Conservation (phyloP, 2,113 vertebrate genomes). For the Passer montanus region DNA sequence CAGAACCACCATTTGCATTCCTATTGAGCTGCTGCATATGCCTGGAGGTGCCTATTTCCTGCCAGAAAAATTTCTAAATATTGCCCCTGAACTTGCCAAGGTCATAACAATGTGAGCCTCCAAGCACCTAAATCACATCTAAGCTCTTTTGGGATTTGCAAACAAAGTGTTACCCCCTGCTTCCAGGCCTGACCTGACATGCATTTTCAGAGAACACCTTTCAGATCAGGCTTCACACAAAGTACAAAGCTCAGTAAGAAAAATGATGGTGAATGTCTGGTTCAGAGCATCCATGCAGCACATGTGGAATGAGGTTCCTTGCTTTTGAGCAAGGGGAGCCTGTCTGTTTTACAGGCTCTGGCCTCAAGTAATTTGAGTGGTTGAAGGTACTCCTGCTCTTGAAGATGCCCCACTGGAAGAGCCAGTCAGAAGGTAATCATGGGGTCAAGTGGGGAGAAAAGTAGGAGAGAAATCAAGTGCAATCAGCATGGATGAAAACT, state of each 20-base stretch:
- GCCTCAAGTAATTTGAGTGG: background rate
- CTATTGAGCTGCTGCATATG: background rate
- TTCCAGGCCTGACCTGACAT: constrained; percentile 47
- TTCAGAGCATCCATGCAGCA: background rate
- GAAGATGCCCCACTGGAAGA: background rate
- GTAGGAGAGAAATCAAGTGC: background rate
- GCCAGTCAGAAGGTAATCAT: background rate
- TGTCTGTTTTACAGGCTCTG: background rate
- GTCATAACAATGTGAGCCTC: constrained; percentile 14
- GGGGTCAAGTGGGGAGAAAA: background rate
- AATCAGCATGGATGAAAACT: background rate
- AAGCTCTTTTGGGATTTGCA: constrained; percentile 21
- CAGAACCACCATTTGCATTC: constrained; percentile 21
- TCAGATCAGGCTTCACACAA: background rate
- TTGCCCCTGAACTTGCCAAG: constrained; percentile 30
- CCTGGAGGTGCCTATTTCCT: constrained; percentile 17
- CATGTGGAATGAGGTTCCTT: background rate
- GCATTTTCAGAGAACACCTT: constrained; percentile 4
- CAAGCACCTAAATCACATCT: constrained; percentile 48
- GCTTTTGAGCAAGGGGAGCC: background rate
- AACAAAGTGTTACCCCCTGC: background rate
- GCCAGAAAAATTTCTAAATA: constrained; percentile 68
- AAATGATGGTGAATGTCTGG: background rate
- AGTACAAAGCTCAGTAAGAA: background rate
- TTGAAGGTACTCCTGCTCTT: background rate